Evolutionary conservation across 2,888 invertebrate species (phyloP).

Genomic region (Neoaliturus tenellus): DNA sequence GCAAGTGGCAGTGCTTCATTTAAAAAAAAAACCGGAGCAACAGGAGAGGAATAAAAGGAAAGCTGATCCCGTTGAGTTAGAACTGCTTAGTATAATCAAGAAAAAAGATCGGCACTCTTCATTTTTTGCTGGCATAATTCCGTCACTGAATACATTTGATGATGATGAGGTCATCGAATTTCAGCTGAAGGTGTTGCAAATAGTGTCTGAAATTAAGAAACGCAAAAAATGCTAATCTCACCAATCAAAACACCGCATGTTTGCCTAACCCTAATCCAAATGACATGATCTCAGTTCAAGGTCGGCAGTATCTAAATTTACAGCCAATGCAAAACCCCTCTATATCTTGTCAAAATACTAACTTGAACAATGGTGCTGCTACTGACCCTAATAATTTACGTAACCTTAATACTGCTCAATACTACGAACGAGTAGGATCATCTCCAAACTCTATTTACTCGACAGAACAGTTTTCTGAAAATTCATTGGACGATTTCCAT

Average conservation of each 20-base stretch:
- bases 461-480: too few relatives aligned
- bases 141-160: slow-evolving; percentile 53
- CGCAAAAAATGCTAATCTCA: slow-evolving; percentile 32
- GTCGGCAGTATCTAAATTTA: too few relatives aligned
- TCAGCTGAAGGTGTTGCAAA: slow-evolving; percentile 50
- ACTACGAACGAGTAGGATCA: slow-evolving; percentile 38
- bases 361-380: too few relatives aligned
- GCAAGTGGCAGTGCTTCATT: slow-evolving; percentile 37
- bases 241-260: slow-evolving; percentile 35
- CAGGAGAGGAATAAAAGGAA: slow-evolving; percentile 26
- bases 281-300: slow-evolving; percentile 38
- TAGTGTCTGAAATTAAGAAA: slow-evolving; percentile 45
- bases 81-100: slow-evolving; percentile 35
- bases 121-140: slow-evolving; percentile 54
- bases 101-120: slow-evolving; percentile 57
- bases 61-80: slow-evolving; percentile 37
- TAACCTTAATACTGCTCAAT: slow-evolving; percentile 35
- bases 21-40: slow-evolving; percentile 32
- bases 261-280: slow-evolving; percentile 32
- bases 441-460: too few relatives aligned
- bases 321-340: slow-evolving; percentile 30
- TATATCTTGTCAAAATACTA: slow-evolving; percentile 6
- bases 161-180: slow-evolving; percentile 56
- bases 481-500: too few relatives aligned
- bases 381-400: too few relatives aligned